phyloP scores from a whole-genome alignment of 2,113 vertebrate species.

The Athene noctua region DNA sequence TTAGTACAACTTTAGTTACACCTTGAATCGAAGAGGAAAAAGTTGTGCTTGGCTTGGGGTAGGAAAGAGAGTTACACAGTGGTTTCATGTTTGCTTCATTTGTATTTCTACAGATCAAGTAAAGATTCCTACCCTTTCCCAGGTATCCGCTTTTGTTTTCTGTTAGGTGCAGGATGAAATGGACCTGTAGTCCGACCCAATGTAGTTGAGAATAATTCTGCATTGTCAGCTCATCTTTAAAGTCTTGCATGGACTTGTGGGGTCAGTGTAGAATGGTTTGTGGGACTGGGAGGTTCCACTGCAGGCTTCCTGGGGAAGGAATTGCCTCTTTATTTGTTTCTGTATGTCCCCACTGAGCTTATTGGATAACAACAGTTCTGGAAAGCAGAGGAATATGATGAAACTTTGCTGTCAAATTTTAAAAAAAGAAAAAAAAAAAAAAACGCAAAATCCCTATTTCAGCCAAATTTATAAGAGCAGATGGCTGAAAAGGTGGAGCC shows the following conservation, averaged over 20 bases:
- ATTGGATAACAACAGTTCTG: background rate
- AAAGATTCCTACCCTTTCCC: background rate
- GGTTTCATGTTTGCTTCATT: background rate
- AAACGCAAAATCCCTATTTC: background rate
- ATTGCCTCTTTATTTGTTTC: background rate
- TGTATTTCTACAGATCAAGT: background rate
- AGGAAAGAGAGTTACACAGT: rapidly evolving
- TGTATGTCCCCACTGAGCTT: background rate
- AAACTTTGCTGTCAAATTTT: background rate
- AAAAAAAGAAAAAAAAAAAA: background rate
- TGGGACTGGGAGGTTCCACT: background rate
- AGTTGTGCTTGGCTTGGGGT: background rate
- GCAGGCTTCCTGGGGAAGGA: background rate
- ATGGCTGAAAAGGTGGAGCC: background rate
- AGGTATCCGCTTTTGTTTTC: background rate
- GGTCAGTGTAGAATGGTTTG: background rate
- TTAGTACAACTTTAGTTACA: background rate
- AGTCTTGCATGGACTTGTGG: background rate
- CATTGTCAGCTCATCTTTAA: background rate
- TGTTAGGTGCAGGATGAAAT: background rate
- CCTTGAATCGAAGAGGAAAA: background rate
- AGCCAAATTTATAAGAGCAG: background rate
- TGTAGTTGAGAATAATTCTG: background rate
- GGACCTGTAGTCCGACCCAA: rapidly evolving
- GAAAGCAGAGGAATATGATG: background rate